Base-by-base conservation (phyloP, 1,140 invertebrate species). In the Aradophagus sp. region DNA sequence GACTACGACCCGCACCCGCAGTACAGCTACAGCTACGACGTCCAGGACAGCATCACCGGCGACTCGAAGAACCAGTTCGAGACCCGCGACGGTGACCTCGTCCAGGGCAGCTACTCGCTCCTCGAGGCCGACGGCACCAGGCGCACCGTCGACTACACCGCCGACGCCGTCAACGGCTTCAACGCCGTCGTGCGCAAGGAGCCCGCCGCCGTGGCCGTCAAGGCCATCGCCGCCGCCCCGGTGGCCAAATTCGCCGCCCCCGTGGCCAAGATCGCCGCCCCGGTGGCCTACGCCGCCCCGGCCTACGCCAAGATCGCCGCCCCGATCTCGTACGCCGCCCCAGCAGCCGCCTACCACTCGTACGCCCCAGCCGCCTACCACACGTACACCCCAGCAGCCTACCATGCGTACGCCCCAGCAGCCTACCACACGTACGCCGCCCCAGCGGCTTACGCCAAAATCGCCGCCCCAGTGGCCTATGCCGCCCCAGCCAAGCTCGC, bases 11-110 rank as follows among this genome's bases (percentile, higher is more conserved):
- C 88, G 4, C 80, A 84, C 53, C 81, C 84, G 23, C 78, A 87
- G 47, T 87, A 89, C 79, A 86, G 84, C 52, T 87, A 86, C 76
- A 83, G 84, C 17, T 89, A 89, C 74, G 82, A 85, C 23, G 87
- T 89, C 1, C 85, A 86, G 53, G 88, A 89, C 67, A 81, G 86
- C 35, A 77, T 80, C 39, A 90, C 86, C 50, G 87, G 89, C 1
- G 90, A 91, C 66, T 86, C 87, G 16, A 90, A 91, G 74, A 84
- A 86, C 36, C 89, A 90, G 68, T 84, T 85, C 45, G 89, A 91
- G 78, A 63, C 80, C 17, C 87, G 89, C 32, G 86, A 89, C 74
- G 89, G 89, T 13, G 87, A 89, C 63, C 80, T 86, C 15, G 89
- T 91, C 7, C 44, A 63, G 12, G 79, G 78, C 8, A 75, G 67